These are phyloP conservation scores for Motacilla tschutschensis DNA, from an alignment of 2,113 vertebrate genomes.

Conservation along the genomic window DNA sequence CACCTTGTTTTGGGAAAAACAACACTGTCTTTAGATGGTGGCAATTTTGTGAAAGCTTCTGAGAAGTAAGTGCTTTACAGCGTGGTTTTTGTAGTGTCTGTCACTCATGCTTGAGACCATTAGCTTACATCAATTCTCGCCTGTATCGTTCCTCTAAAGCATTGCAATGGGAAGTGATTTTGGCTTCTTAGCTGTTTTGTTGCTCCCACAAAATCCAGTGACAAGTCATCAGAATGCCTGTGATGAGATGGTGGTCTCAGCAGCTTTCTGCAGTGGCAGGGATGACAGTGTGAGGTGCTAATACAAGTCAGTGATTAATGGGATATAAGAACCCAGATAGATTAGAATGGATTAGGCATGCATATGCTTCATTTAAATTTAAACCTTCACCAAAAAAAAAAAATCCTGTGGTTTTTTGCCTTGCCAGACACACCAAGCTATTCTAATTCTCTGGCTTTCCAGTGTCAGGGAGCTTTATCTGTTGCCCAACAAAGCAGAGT, in stretches of 20 bases:
- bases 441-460: neutral
- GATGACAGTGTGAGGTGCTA: conserved; percentile 20
- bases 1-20: neutral
- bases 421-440: neutral
- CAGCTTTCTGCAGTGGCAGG: neutral
- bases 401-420: neutral
- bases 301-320: conserved; percentile 51
- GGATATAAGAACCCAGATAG: conserved; percentile 26
- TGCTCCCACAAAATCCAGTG: conserved; percentile 35
- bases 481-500: neutral
- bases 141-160: neutral
- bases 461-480: neutral
- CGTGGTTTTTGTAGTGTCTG: neutral
- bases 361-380: conserved; percentile 11
- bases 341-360: conserved; percentile 41
- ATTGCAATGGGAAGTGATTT: neutral
- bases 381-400: neutral
- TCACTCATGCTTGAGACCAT: neutral
- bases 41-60: neutral
- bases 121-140: neutral
- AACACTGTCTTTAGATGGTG: neutral
- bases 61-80: neutral
- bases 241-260: conserved; percentile 22
- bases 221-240: conserved; percentile 56
- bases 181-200: conserved; percentile 12